These are phyloP conservation scores for Calyptommatus sinebrachiatus DNA, from an alignment of 2,113 vertebrate genomes.

Conservation along the genomic window DNA sequence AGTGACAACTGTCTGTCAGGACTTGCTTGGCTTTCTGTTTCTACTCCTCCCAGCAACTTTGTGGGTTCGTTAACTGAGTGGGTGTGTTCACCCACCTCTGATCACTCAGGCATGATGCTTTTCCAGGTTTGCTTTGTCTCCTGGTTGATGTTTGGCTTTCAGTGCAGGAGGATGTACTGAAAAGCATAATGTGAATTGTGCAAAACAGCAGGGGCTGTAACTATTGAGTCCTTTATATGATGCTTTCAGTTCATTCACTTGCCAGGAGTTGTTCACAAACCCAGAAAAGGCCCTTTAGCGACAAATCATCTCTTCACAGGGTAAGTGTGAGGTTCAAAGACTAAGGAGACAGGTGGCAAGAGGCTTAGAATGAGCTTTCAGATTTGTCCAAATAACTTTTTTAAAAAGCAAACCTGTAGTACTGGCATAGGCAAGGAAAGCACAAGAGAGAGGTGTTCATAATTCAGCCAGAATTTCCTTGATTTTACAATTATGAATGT, in stretches of 20 bases:
- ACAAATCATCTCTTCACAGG: neutral
- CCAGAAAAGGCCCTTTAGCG: conserved; percentile 17
- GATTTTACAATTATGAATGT: neutral
- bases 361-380: neutral
- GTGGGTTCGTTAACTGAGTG: conserved; percentile 52
- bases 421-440: neutral
- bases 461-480: neutral
- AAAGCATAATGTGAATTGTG: conserved; percentile 14
- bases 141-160: conserved; percentile 16
- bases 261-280: conserved; percentile 10
- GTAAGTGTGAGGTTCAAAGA: neutral
- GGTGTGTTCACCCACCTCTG: conserved; percentile 55
- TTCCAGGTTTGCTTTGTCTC: conserved; percentile 30
- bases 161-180: conserved; percentile 37
- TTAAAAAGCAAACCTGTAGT: neutral
- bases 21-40: neutral
- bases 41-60: conserved; percentile 23
- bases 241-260: neutral
- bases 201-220: conserved; percentile 1
- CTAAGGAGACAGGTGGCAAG: conserved; percentile 4
- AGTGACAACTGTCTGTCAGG: conserved; percentile 53
- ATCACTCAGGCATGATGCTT: conserved; percentile 38
- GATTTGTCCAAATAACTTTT: conserved; percentile 1
- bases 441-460: neutral
- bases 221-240: conserved; percentile 30